A percentile compares a stretch with the other conserved stretches of the same genome.
phyloP scores from a whole-genome alignment of 2,113 vertebrate genomes.

The Otocyon megalotis region DNA sequence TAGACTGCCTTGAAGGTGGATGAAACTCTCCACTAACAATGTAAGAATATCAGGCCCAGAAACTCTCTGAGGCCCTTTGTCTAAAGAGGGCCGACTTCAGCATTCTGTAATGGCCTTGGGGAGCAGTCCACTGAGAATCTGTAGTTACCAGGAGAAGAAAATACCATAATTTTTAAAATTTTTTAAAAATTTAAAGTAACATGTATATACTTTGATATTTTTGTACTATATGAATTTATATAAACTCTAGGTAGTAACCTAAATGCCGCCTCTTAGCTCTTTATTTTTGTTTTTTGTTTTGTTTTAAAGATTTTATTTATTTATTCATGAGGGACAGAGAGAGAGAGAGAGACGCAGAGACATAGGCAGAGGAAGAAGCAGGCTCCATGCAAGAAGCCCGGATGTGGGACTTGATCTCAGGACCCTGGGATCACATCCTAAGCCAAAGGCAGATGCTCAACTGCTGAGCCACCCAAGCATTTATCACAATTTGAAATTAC shows the following conservation, averaged over 20 bases:
- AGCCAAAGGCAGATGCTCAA: no score
- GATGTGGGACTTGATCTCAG: no score
- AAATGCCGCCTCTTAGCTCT: not conserved
- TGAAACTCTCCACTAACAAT: not conserved
- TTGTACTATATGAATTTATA: not conserved
- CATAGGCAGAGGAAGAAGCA: no score
- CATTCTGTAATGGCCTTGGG: not conserved
- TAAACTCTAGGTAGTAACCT: slow-evolving; percentile 1
- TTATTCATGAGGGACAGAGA: no score
- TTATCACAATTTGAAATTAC: slow-evolving; percentile 25
- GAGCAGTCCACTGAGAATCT: not conserved
- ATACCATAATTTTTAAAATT: not conserved
- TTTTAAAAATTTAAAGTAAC: not conserved
- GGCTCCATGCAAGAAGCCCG: no score
- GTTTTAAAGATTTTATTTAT: no score
- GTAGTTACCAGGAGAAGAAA: not conserved
- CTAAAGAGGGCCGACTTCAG: not conserved
- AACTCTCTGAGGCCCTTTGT: not conserved
- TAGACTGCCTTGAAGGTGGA: not conserved
- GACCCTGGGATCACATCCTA: no score
- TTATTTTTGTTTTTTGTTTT: not conserved
- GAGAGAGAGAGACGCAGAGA: no score
- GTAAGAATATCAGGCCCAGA: not conserved
- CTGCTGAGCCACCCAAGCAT: no score
- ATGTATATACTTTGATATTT: not conserved